Evolutionary conservation across 2,888 invertebrate species (phyloP), one percentile per base, ranked within the genome.

Genomic region (Ophion obscuratus): DNA sequence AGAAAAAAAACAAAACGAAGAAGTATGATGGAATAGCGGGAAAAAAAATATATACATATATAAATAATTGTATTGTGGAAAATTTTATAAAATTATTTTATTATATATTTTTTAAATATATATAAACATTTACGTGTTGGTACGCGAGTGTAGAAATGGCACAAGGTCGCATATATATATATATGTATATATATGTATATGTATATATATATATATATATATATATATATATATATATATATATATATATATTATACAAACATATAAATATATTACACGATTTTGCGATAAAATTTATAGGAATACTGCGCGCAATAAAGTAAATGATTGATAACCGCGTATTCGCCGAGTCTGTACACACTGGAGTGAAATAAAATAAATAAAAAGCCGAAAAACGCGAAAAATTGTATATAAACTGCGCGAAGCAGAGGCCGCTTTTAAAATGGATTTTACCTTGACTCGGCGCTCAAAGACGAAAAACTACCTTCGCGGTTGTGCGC

Each of bases 291-390:
- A 59, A 78, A 76, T 61, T 70, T 75, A 75, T 70, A 64, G 68
- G 80, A 74, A 83, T 68, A 67, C 80, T 73, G 83, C 76, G 77
- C 78, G 77, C 77, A 80, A 83, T 86, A 86, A 83, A 86, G 73
- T 67, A 66, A 31, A 47, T 81, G 83, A 83, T 83, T 86, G 80
- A 77, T 62, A 76, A 80, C 66, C 74, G 73, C 40, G 47, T 77
- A 68, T 59, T 14, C 59, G 24, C 61, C 53, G 44, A 53, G 71
- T 10, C 20, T 71, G 24, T 59, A 59, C 20, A 27, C 31, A 61
- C 67, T 40, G 10, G 61, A n/a, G 64, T 73, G 62, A 53, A 57
- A 80, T 31, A 20, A 57, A 53, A 27, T 53, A 14, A 53, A 36
- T 14, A 66, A 77, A 77, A 31, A 75, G 40, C 9, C 40, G 9